Conservation (phyloP, 2,888 invertebrate species). For the Protodeltote pygarga region DNA sequence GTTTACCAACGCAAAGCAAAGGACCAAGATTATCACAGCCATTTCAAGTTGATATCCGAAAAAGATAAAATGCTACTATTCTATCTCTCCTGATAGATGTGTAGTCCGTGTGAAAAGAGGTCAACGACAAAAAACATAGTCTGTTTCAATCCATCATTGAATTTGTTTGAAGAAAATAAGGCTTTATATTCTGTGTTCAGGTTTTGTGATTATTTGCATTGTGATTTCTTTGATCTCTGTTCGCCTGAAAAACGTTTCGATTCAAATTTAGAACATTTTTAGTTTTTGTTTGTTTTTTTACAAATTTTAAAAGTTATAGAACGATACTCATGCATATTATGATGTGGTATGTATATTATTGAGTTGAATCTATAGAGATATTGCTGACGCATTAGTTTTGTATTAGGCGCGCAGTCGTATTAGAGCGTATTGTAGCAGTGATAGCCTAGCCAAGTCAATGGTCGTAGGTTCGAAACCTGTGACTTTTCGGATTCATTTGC, state of each 20-base stretch:
- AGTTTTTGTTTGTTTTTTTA: not conserved
- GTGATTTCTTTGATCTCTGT: constrained; percentile 12
- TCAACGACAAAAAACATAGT: constrained; percentile 30
- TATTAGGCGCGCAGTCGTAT: too few species aligned
- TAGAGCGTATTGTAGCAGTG: too few species aligned
- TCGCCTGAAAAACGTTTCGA: not conserved
- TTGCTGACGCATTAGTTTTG: too few species aligned
- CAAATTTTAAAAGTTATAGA: not conserved
- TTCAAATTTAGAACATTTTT: not conserved
- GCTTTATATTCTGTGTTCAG: constrained; percentile 37
- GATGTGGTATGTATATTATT: too few species aligned
- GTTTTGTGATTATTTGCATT: constrained; percentile 19
- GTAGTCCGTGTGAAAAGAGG: constrained; percentile 19
- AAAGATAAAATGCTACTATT: constrained; percentile 14
- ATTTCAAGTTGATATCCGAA: constrained; percentile 18
- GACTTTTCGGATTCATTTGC: too few species aligned
- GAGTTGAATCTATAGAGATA: too few species aligned
- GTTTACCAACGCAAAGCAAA: constrained; percentile 1
- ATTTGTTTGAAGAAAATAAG: constrained; percentile 43
- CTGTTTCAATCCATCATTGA: constrained; percentile 39
- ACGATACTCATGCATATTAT: too few species aligned
- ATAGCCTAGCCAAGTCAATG: too few species aligned
- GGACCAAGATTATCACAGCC: constrained; percentile 17
- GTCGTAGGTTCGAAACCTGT: too few species aligned
- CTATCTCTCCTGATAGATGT: constrained; percentile 13